Evolutionary conservation across 2,113 vertebrate genomes (phyloP), one percentile per base, ranked within the genome.

Genomic region (Ictalurus punctatus): DNA sequence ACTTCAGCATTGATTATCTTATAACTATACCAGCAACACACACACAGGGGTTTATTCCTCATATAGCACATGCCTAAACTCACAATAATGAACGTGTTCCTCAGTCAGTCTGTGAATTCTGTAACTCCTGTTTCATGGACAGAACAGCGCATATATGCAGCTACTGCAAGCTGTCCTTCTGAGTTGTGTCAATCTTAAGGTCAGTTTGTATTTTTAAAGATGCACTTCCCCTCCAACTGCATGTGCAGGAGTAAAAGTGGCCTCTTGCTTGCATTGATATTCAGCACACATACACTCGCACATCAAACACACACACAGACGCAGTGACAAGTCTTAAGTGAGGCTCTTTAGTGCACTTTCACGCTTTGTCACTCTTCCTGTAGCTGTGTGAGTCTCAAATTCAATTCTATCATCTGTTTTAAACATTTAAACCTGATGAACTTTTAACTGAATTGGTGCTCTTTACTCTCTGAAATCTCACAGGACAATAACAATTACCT

Each of bases 291-390:
- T 67, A 79, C 84, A 86, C 83, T 83, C 83, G 61, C 83, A 83
- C 61, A 48, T 80, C 48, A 30, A 12, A 73, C 86, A 86, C 85
- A 87, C 71, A 86, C 73, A 88, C 52, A 84, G 69, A 89, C 84
- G 84, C 90, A 87, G 34, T 89, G 87, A 87, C 90, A 91, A 85
- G 85, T 91, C 90, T 86, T 79, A 71, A 91, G 87, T 84, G 90
- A 90, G 69, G 85, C 76, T 86, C 88, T 91, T 59, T 91, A 84
- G 82, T 87, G 85, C 76, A 82, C 67, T 87, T 91, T 91, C 90
- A 91, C 65, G 85, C 61, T 88, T 86, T 69, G 73, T 86, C 58
- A 69, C 86, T 85, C 89, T 86, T 80, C 16, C 83, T 83, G 87
- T 79, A 83, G 44, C 30, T n/a, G 73, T 84, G 73, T 82, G 79